phyloP scores from a whole-genome alignment of 2,113 vertebrate genomes.

The Vanacampus margaritifer region DNA sequence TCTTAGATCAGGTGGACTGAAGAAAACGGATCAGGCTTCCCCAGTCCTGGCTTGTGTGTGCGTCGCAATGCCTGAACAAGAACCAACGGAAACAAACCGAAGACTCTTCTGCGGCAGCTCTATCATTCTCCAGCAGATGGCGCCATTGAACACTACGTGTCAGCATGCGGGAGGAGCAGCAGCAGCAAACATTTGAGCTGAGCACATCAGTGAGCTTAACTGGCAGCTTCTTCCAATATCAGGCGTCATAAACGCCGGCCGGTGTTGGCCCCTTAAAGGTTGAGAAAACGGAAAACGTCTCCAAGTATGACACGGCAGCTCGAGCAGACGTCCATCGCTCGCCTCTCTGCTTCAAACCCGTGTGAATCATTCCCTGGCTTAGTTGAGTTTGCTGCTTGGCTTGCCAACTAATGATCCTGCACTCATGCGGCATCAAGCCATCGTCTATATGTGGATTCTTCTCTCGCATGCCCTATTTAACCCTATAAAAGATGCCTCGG shows the following conservation, averaged over 20 bases:
- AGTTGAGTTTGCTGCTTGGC: background rate
- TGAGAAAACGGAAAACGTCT: slow-evolving; percentile 30
- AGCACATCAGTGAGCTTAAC: slow-evolving; percentile 28
- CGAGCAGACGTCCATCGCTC: slow-evolving; percentile 6
- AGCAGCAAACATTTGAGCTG: slow-evolving; percentile 17
- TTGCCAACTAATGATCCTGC: background rate
- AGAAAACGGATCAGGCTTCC: too few species aligned
- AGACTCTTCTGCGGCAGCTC: slow-evolving; percentile 26
- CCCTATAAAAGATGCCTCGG: background rate
- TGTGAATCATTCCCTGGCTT: slow-evolving; percentile 12
- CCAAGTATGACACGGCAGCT: slow-evolving; percentile 20
- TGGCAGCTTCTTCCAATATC: slow-evolving; percentile 31
- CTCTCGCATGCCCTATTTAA: background rate
- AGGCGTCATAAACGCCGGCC: slow-evolving; percentile 41
- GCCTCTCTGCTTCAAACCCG: slow-evolving; percentile 3
- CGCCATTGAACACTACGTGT: slow-evolving; percentile 47
- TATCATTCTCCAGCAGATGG: slow-evolving; percentile 62
- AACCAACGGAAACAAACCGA: background rate
- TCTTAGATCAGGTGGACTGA: too few species aligned
- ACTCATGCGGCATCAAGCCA: background rate
- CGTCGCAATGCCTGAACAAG: too few species aligned
- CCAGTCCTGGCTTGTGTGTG: too few species aligned
- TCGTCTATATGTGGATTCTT: background rate
- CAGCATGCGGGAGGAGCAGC: slow-evolving; percentile 1
- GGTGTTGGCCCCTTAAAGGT: slow-evolving; percentile 28